Evolutionary conservation across 2,113 vertebrate species (phyloP).

Genomic region (Athene noctua): DNA sequence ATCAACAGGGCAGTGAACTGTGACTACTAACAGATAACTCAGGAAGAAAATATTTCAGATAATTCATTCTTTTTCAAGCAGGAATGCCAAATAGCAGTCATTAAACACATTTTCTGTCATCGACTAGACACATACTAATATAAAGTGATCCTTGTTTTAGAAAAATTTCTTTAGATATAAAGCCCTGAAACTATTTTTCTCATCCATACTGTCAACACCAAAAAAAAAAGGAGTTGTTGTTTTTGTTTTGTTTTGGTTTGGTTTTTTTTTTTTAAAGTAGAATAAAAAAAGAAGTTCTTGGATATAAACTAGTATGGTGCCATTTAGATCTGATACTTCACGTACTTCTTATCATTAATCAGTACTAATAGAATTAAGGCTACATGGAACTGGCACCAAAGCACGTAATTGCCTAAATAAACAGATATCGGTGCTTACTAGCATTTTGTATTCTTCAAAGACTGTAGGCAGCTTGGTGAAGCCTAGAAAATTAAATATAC

Average conservation of each 20-base stretch:
- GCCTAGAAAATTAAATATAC: neutral
- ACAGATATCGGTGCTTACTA: neutral
- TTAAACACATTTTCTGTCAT: neutral
- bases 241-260: too few relatives aligned
- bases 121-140: neutral
- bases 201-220: neutral
- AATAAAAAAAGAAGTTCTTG: neutral
- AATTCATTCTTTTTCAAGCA: neutral
- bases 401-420: neutral
- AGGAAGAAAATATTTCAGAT: neutral
- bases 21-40: neutral
- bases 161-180: neutral
- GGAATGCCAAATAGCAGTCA: neutral
- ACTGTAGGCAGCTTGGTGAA: neutral
- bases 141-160: neutral
- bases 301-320: neutral
- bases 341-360: neutral
- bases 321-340: neutral
- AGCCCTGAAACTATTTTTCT: neutral
- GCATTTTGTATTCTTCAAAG: neutral
- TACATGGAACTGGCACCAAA: neutral
- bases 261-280: neutral
- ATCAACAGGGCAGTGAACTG: neutral
- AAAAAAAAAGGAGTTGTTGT: rapidly evolving
- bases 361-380: neutral